A percentile compares a stretch with the other conserved stretches of the same genome.
These are phyloP conservation scores for Pandemis corylana DNA, from an alignment of 2,888 invertebrate genomes.

Conservation along the genomic window DNA sequence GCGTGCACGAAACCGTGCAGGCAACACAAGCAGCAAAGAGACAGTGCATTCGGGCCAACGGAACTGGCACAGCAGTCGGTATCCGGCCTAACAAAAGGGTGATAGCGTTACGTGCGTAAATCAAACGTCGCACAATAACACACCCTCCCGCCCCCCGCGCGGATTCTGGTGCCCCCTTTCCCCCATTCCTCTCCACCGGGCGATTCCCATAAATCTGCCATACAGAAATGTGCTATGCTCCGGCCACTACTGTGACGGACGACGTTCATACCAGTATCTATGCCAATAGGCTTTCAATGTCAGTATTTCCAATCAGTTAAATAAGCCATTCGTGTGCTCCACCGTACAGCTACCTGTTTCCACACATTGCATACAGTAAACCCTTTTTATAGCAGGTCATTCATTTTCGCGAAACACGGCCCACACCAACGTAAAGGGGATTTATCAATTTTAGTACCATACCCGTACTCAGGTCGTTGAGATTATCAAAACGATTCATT, in stretches of 20 bases:
- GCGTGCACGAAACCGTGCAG: slow-evolving; percentile 33
- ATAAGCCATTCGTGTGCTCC: slow-evolving; percentile 56
- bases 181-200: slow-evolving; percentile 68
- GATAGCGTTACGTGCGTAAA: slow-evolving; percentile 84
- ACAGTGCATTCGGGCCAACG: slow-evolving; percentile 69
- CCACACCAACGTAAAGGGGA: slow-evolving; percentile 52
- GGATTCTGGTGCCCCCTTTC: slow-evolving; percentile 62
- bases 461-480: slow-evolving; percentile 44
- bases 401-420: slow-evolving; percentile 52
- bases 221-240: slow-evolving; percentile 75
- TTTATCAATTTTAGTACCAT: slow-evolving; percentile 54
- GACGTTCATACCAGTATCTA: slow-evolving; percentile 62
- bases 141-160: slow-evolving; percentile 71
- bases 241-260: slow-evolving; percentile 66
- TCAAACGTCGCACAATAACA: slow-evolving; percentile 84
- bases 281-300: slow-evolving; percentile 77
- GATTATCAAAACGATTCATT: slow-evolving; percentile 36
- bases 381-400: slow-evolving; percentile 55
- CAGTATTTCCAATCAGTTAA: slow-evolving; percentile 62
- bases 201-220: slow-evolving; percentile 81
- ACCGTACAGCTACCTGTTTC: slow-evolving; percentile 57
- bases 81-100: slow-evolving; percentile 83
- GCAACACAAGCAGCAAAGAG: slow-evolving; percentile 53
- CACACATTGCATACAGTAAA: slow-evolving; percentile 47
- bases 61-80: slow-evolving; percentile 80